Evolutionary conservation across 1,140 invertebrate species (phyloP), one percentile per base, ranked within the genome.

Genomic region (Dinoponera quadriceps): DNA sequence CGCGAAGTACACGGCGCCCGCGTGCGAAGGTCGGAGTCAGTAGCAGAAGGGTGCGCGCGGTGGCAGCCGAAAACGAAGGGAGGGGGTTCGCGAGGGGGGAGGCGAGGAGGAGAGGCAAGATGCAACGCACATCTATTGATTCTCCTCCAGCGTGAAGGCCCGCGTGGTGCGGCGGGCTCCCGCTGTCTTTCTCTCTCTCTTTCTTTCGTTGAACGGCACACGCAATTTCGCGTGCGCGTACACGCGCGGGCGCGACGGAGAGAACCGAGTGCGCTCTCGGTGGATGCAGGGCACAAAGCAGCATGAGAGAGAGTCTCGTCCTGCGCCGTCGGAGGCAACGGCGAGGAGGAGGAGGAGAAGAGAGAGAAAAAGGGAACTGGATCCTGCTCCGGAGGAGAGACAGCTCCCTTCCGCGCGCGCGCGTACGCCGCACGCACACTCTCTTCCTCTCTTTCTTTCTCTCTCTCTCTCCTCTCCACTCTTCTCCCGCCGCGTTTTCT

Each of bases 51-150:
- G 87, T 88, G 83, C 80, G 62, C 80, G 54, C 48, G 73, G 55
- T 63, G 78, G 75, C 33, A 85, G 86, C 81, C 89, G 27, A 88
- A 89, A 88, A 83, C 63, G 82, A 71, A 80, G 65, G 65, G 51
- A 59, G 55, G 82, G 73, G 54, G 20, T 20, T n/a, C n/a, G n/a
- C 13, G 81, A 66, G 48, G 68, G 86, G 77, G 88, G 85, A 71
- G 38, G 38, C 75, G 51, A 81, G 88, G 90, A 88, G 91, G 89
- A 44, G 38, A 44, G 91, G 90, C 86, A 92, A 92, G 91, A 92
- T 92, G 92, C 92, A 92, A 93, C 91, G 91, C 91, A 91, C 91
- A 92, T 92, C 91, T 93, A 93, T 93, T 93, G 92, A 93, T 93
- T 93, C 91, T 88, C 87, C 84, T 85, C 85, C 74, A 85, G 81